Conservation (phyloP, 2,888 invertebrate species). For the Diarsia brunnea region DNA sequence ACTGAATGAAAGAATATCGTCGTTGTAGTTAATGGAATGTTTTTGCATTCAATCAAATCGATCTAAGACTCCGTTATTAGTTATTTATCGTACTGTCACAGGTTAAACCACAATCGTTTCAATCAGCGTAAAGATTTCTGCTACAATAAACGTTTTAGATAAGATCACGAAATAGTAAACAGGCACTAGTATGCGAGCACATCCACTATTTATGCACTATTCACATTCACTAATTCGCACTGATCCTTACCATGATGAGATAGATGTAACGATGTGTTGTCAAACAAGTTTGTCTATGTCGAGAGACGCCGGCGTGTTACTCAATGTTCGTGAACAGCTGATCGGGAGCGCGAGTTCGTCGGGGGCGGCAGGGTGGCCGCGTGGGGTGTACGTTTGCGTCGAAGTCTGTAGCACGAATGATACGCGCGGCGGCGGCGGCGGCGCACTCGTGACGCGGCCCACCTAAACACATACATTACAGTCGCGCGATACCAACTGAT, state of each 20-base stretch:
- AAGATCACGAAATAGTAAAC: conserved; percentile 63
- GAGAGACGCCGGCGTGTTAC: conserved; percentile 69
- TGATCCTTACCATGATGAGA: conserved; percentile 86
- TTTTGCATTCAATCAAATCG: conserved; percentile 45
- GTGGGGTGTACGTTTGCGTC: conserved; percentile 80
- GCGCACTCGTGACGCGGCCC: conserved; percentile 86
- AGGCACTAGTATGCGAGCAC: conserved; percentile 75
- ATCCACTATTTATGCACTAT: conserved; percentile 76
- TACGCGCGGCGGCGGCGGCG: conserved; percentile 82
- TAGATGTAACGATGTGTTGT: conserved; percentile 72
- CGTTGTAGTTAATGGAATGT: conserved; percentile 42
- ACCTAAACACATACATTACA: conserved; percentile 81
- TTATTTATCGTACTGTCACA: conserved; percentile 45
- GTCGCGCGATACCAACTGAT: conserved; percentile 78
- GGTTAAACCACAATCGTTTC: conserved; percentile 39
- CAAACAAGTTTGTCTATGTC: conserved; percentile 74
- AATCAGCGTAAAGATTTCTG: conserved; percentile 42
- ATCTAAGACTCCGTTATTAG: conserved; percentile 30
- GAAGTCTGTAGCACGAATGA: conserved; percentile 87
- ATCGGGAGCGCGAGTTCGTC: conserved; percentile 79
- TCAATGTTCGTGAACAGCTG: conserved; percentile 81
- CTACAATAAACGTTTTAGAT: conserved; percentile 45
- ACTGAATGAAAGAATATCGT: conserved; percentile 47
- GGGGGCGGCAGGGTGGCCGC: conserved; percentile 73
- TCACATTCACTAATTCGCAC: conserved; percentile 81